phyloP scores from a whole-genome alignment of 1,140 invertebrate species.

The Drosophila ohnishii region DNA sequence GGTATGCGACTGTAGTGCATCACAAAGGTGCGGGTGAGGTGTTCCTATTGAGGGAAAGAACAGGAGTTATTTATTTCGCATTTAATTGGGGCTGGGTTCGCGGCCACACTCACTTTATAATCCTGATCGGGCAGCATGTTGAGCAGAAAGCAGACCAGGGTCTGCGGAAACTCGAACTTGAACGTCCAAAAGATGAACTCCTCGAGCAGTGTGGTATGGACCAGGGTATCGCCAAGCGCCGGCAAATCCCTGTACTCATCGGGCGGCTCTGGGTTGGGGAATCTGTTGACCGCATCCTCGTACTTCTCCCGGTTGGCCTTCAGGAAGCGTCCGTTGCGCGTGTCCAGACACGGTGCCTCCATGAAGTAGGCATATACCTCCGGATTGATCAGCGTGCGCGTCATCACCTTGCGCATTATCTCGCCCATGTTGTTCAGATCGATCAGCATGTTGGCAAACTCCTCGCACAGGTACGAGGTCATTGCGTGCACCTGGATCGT shows the following conservation, averaged over 20 bases:
- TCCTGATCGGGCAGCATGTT: constrained; percentile 97
- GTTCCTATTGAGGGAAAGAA: constrained; percentile 86
- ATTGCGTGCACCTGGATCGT: constrained; percentile 85
- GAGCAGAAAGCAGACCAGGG: constrained; percentile 96
- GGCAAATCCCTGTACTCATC: constrained; percentile 91
- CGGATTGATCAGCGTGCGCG: constrained; percentile 93
- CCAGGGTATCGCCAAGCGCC: constrained; percentile 90
- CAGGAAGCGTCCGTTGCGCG: constrained; percentile 89
- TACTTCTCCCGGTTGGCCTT: constrained; percentile 90
- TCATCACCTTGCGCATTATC: constrained; percentile 96
- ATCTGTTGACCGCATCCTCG: constrained; percentile 89
- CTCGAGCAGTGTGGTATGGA: constrained; percentile 95
- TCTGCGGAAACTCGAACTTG: constrained; percentile 98
- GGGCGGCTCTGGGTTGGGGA: constrained; percentile 91
- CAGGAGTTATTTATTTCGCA: neutral
- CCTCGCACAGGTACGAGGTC: constrained; percentile 91
- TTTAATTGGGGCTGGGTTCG: neutral
- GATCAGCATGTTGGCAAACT: constrained; percentile 94
- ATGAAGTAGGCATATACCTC: constrained; percentile 88
- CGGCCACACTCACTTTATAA: constrained; percentile 89
- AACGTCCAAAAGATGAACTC: constrained; percentile 99
- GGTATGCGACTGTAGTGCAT: constrained; percentile 97
- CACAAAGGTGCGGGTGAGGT: constrained; percentile 96
- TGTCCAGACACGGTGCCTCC: constrained; percentile 85
- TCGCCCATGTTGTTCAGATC: constrained; percentile 97